phyloP scores from a whole-genome alignment of 2,888 invertebrate genomes.

The Branchellion lobata region DNA sequence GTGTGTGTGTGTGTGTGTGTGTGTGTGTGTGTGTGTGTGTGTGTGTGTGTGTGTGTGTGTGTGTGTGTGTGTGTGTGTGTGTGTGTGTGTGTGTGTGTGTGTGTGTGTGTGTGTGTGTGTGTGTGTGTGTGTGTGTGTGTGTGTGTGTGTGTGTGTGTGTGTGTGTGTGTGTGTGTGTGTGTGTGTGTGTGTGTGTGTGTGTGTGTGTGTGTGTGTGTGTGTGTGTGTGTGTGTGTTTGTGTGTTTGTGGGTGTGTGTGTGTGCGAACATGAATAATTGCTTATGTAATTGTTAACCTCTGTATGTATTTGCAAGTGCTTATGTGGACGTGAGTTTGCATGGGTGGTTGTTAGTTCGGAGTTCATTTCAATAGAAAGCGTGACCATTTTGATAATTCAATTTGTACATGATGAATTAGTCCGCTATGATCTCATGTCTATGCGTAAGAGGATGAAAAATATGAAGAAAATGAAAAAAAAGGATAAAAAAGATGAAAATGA shows the following conservation, averaged over 20 bases:
- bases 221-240: no score
- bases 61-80: slow-evolving; percentile 20
- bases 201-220: not conserved
- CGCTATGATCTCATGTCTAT: not conserved
- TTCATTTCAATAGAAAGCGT: no score
- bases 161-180: slow-evolving; percentile 24
- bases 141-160: no score
- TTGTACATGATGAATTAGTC: not conserved
- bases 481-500: no score
- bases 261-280: no score
- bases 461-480: no score
- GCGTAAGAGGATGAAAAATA: not conserved
- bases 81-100: slow-evolving; percentile 3
- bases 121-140: no score
- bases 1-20: no score
- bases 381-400: not conserved
- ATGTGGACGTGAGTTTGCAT: not conserved
- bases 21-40: no score
- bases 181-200: slow-evolving; percentile 20
- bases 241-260: no score
- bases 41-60: slow-evolving; percentile 24
- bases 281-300: no score
- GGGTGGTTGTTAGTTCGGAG: not conserved
- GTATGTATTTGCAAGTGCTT: not conserved
- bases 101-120: no score